These are phyloP conservation scores for Manacus vitellinus DNA, from an alignment of 2,113 vertebrate genomes.

Conservation along the genomic window DNA sequence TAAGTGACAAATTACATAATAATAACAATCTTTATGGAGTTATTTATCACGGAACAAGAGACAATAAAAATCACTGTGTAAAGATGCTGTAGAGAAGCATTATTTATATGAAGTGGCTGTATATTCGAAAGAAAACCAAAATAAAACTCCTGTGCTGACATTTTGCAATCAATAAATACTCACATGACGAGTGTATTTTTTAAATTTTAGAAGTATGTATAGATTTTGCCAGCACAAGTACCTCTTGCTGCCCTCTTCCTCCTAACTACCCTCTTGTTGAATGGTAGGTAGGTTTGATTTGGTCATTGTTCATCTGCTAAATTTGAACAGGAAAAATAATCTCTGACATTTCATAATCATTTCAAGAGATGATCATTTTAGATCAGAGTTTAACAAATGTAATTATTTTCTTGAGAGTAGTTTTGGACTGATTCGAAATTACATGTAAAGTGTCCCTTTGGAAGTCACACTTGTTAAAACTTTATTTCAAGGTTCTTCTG, in stretches of 20 bases:
- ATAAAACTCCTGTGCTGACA: neutral
- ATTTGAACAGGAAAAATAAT: neutral
- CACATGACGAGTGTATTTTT: neutral
- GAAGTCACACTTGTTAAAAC: neutral
- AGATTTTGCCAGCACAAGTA: neutral
- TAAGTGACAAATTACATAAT: neutral
- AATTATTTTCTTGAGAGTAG: neutral
- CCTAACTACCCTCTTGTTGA: neutral
- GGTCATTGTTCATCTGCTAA: neutral
- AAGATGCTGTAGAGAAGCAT: neutral
- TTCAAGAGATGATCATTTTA: neutral
- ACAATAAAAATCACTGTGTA: neutral
- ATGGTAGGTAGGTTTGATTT: neutral
- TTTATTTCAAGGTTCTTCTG: neutral
- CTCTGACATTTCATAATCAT: neutral
- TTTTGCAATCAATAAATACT: neutral
- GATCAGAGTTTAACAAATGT: neutral
- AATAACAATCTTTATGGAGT: neutral
- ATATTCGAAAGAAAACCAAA: neutral
- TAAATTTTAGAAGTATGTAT: neutral
- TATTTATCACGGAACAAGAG: neutral
- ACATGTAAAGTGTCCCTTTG: neutral
- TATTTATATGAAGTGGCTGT: neutral
- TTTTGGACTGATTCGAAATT: neutral
- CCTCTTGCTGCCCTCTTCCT: neutral